A percentile compares a stretch with the other conserved stretches of the same genome.
phyloP scores from a whole-genome alignment of 2,797 vertebrate genomes.

The Avahi laniger region DNA sequence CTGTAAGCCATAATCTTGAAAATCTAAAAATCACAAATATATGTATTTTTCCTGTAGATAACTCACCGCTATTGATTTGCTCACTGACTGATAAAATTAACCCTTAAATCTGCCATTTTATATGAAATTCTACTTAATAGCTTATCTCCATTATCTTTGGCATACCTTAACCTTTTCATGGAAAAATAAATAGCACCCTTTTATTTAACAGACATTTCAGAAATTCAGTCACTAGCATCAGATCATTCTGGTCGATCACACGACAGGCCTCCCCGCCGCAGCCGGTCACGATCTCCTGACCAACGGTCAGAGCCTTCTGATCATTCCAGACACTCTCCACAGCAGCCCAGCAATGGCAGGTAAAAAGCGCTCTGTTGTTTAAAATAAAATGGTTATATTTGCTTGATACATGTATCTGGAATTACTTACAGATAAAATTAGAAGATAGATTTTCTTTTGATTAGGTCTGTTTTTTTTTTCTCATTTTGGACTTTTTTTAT shows the following conservation, averaged over 20 bases:
- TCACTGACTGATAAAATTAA: not conserved
- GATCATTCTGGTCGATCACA: slow-evolving; percentile 99
- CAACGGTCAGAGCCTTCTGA: slow-evolving; percentile 97
- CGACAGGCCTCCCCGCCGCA: slow-evolving; percentile 93
- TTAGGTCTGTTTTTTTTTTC: not conserved
- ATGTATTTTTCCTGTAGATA: not conserved
- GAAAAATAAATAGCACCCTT: slow-evolving; percentile 74
- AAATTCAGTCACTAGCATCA: slow-evolving; percentile 98
- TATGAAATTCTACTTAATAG: slow-evolving; percentile 56
- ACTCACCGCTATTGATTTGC: not conserved
- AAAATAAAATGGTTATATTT: slow-evolving; percentile 36
- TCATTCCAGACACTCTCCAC: slow-evolving; percentile 96
- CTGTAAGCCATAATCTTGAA: not conserved
- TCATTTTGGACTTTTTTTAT: not conserved
- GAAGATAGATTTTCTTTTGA: not conserved
- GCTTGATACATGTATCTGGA: not conserved
- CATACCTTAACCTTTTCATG: slow-evolving; percentile 75
- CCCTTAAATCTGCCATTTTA: slow-evolving; percentile 54
- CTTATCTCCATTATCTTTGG: slow-evolving; percentile 72
- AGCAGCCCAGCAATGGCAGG: slow-evolving; percentile 98
- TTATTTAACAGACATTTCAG: slow-evolving; percentile 96
- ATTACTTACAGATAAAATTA: not conserved
- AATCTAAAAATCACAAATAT: not conserved
- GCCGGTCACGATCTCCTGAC: slow-evolving; percentile 96
- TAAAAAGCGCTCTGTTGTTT: slow-evolving; percentile 81